Percentiles rank a stretch among this genome's conserved stretches.
phyloP scores from a whole-genome alignment of 2,797 vertebrate species.

The Knipowitschia caucasica region DNA sequence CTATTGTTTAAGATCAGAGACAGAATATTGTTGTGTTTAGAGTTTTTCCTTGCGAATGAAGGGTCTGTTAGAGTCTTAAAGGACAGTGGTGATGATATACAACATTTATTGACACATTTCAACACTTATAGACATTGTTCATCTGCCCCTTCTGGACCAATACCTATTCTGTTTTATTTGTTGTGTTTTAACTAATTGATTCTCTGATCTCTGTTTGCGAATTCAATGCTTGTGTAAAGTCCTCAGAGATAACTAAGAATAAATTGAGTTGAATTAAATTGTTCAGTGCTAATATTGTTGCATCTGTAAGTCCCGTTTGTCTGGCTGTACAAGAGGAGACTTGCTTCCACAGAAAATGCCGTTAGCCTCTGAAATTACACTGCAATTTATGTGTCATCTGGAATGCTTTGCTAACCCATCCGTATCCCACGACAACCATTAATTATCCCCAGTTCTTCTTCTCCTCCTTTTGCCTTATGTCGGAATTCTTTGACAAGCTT shows the following conservation, averaged over 20 bases:
- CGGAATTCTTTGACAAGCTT: slow-evolving; percentile 52
- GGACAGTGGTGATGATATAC: too few species aligned
- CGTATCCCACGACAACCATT: slow-evolving; percentile 66
- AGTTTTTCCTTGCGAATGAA: too few species aligned
- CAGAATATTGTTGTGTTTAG: neutral
- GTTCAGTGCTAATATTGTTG: neutral
- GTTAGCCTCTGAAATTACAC: slow-evolving; percentile 76
- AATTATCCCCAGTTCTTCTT: slow-evolving; percentile 70
- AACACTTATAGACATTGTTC: too few species aligned
- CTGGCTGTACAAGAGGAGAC: slow-evolving; percentile 70
- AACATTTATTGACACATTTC: too few species aligned
- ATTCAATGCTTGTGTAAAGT: too few species aligned
- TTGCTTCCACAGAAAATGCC: slow-evolving; percentile 65
- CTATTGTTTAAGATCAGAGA: neutral
- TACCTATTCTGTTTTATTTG: too few species aligned
- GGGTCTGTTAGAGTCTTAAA: too few species aligned
- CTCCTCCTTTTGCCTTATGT: slow-evolving; percentile 41
- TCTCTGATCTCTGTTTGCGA: too few species aligned
- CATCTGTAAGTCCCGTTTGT: slow-evolving; percentile 57
- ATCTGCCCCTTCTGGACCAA: too few species aligned
- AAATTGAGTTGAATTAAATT: too few species aligned
- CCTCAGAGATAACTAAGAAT: too few species aligned
- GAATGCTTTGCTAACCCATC: slow-evolving; percentile 67
- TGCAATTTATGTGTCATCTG: slow-evolving; percentile 81
- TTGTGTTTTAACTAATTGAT: too few species aligned